Percentiles rank a stretch among this genome's conserved stretches.
phyloP scores from a whole-genome alignment of 1,140 invertebrate species.

The Achatina immaculata region DNA sequence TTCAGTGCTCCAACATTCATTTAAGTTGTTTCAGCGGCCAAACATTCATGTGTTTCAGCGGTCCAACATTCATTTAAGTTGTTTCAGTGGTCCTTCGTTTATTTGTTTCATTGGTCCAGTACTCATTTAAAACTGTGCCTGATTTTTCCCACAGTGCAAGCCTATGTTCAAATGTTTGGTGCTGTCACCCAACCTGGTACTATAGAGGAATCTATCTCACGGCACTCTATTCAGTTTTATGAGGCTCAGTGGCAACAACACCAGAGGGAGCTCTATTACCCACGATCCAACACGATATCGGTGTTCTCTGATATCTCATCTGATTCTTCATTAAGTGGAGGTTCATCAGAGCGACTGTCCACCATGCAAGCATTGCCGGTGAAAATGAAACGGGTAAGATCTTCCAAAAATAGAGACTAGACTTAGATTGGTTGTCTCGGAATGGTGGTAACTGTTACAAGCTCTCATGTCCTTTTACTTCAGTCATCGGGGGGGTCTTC shows the following conservation, averaged over 20 bases:
- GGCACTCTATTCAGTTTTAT: slow-evolving; percentile 83
- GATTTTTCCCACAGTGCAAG: slow-evolving; percentile 84
- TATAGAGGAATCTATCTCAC: slow-evolving; percentile 78
- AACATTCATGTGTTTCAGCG: too few relatives aligned
- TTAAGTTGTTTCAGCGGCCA: too few relatives aligned
- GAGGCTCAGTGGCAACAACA: slow-evolving; percentile 78
- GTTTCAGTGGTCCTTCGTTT: too few relatives aligned
- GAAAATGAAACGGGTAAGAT: slow-evolving; percentile 57
- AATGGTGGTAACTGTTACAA: too few relatives aligned
- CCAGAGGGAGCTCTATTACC: slow-evolving; percentile 75
- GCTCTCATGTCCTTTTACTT: too few relatives aligned
- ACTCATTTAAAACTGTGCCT: too few relatives aligned
- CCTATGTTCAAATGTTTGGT: slow-evolving; percentile 95
- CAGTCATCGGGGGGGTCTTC: too few relatives aligned
- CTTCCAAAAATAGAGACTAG: too few relatives aligned
- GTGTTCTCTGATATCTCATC: slow-evolving; percentile 63
- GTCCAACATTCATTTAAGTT: too few relatives aligned
- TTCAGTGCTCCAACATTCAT: too few relatives aligned
- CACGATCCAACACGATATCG: slow-evolving; percentile 68
- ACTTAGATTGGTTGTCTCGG: too few relatives aligned
- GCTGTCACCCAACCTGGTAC: slow-evolving; percentile 86
- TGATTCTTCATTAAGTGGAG: slow-evolving; percentile 52
- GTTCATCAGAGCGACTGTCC: slow-evolving; percentile 42
- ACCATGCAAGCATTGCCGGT: slow-evolving; percentile 50
- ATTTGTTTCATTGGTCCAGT: too few relatives aligned